These are phyloP conservation scores for Tachycineta bicolor DNA, from an alignment of 2,113 vertebrate genomes.

Conservation along the genomic window DNA sequence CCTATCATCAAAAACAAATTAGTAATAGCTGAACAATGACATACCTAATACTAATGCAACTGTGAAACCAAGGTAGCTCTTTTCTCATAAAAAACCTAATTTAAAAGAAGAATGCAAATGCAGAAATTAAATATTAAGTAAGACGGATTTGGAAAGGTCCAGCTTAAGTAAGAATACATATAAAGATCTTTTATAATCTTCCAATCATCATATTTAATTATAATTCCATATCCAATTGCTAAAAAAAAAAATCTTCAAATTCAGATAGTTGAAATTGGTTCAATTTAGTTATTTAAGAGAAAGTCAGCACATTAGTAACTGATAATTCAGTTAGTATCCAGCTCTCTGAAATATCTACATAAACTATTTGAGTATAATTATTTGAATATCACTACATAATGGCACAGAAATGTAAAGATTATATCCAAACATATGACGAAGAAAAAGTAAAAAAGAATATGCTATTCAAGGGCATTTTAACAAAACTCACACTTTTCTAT, in stretches of 20 bases:
- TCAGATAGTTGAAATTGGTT: background rate
- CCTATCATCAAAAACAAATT: background rate
- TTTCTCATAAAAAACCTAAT: background rate
- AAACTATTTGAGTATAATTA: background rate
- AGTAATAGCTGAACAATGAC: background rate
- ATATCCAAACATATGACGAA: background rate
- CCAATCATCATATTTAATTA: background rate
- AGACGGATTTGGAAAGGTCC: background rate
- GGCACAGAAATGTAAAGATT: background rate
- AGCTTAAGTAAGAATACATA: background rate
- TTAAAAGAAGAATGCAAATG: background rate
- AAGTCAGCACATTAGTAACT: background rate
- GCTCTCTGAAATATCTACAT: background rate
- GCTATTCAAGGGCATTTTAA: background rate
- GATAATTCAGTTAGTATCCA: background rate
- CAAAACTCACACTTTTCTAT: background rate
- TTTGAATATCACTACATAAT: background rate
- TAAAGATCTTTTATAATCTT: background rate
- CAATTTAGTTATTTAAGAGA: background rate
- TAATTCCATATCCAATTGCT: background rate
- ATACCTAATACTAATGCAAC: background rate
- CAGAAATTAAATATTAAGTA: background rate
- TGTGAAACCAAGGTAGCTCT: background rate
- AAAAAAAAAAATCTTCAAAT: conserved; percentile 12
- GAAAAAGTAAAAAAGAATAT: background rate